Base-by-base conservation (phyloP, 2,888 invertebrate genomes). In the Sphaerophoria rueppellii region DNA sequence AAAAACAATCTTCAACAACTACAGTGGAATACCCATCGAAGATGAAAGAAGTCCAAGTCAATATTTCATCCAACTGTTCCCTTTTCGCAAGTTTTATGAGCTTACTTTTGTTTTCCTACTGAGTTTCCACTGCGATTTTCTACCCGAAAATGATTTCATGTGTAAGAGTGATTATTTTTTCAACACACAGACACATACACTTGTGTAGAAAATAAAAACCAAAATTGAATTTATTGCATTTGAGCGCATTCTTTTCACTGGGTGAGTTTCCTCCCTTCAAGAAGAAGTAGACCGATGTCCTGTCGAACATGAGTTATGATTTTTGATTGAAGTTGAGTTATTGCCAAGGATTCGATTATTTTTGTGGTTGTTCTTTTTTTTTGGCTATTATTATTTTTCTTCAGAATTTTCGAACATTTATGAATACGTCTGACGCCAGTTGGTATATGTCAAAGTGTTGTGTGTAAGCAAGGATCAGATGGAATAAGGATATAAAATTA, bases 241-340 rank as follows among this genome's bases (percentile, higher is more conserved):
- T 58, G 80, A 85, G 76, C 80, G 80, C 80, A 76, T 72, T 77
- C 70, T 76, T 67, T 69, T 72, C 16, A 75, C 34, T 63, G 57
- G 67, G 55, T 43, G 35, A 67, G 11, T 72, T 72, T 67, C 40
- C 48, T 76, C 80, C 65, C 73, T 43, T 77, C 63, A 16, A 50
- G 16, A 37, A 16, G 40, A 58, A 73, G 63, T 40, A 76, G 81
- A 73, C 76, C 85, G 76, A 81, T 73, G 81, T 77, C 85, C 85
- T 85, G 77, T 85, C 85, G 81, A 85, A 85, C 81, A 90, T 90
- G 90, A 91, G 89, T 90, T 90, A 90, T 90, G 91, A 91, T 90
- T 91, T 90, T 91, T 90, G 90, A 91, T 90, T 91, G 91, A 91
- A 90, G 89, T 89, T 91, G 89, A 91, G 88, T 91, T 91, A 91